These are phyloP conservation scores for Acromyrmex heyeri DNA, from an alignment of 1,140 invertebrate species.

Conservation along the genomic window DNA sequence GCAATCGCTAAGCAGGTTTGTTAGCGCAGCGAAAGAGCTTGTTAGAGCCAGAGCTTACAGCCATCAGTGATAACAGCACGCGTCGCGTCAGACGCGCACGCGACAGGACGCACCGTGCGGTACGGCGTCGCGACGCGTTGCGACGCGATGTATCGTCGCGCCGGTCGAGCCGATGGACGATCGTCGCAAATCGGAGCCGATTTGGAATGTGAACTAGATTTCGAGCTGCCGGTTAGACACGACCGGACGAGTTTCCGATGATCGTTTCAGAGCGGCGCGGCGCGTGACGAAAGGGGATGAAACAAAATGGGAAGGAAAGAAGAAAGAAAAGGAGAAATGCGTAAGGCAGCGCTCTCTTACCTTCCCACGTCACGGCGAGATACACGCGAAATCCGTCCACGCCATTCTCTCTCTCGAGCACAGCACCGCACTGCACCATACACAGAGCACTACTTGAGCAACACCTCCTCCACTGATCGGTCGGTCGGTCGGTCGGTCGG, in stretches of 20 bases:
- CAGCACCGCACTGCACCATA: conserved; percentile 79
- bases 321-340: not conserved
- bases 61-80: conserved; percentile 37
- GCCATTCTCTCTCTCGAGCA: conserved; percentile 75
- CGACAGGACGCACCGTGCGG: conserved; percentile 12
- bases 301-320: not conserved
- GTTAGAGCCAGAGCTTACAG: not conserved
- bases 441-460: conserved; percentile 74
- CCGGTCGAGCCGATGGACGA: conserved; percentile 8
- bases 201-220: conserved; percentile 9
- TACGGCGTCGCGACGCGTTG: not conserved
- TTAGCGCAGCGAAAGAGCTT: not conserved
- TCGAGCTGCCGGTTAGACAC: conserved; percentile 23
- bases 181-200: conserved; percentile 3
- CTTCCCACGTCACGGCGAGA: conserved; percentile 75
- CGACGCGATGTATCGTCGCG: not conserved
- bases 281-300: not conserved
- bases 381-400: conserved; percentile 76
- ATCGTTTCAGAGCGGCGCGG: not conserved
- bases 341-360: conserved; percentile 56
- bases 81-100: conserved; percentile 43
- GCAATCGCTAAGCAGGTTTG: not conserved
- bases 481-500: conserved; percentile 52
- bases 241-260: conserved; percentile 30
- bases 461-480: conserved; percentile 52